phyloP scores from a whole-genome alignment of 2,797 vertebrate genomes.

The Tapirus indicus region DNA sequence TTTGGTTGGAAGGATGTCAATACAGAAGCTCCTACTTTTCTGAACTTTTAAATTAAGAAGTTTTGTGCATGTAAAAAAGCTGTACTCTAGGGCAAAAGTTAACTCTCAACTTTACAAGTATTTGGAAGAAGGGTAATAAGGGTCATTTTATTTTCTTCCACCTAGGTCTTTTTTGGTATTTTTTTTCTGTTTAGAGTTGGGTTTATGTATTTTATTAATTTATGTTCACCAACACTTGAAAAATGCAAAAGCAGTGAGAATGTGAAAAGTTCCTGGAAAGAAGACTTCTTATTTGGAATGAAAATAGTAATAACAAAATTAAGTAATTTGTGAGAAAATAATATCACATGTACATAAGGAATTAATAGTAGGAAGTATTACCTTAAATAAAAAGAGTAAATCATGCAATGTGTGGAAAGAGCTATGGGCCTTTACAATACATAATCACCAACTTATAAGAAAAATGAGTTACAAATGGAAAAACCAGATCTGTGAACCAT shows the following conservation, averaged over 20 bases:
- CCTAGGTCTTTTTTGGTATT: background rate
- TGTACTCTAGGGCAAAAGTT: background rate
- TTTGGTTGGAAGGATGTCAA: conserved; percentile 44
- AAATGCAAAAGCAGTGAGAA: background rate
- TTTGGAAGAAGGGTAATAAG: background rate
- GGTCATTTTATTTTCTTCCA: background rate
- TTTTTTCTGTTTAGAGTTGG: background rate
- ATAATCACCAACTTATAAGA: background rate
- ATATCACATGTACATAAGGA: background rate
- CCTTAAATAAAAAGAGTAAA: background rate
- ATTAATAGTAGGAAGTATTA: background rate
- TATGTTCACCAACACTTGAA: background rate
- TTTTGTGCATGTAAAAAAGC: background rate
- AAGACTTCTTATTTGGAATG: background rate
- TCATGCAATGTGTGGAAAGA: background rate
- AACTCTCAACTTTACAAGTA: background rate
- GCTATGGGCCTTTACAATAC: background rate
- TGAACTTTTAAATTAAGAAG: conserved; percentile 25
- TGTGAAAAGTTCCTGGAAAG: background rate
- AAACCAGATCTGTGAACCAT: background rate
- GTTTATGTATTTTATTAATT: background rate
- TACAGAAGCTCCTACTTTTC: conserved; percentile 25
- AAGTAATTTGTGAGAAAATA: background rate
- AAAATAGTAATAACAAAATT: conserved; percentile 17
- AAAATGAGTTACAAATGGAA: background rate